Conservation (phyloP, 2,113 vertebrate genomes). For the Sinocyclocheilus maitianheensis region DNA sequence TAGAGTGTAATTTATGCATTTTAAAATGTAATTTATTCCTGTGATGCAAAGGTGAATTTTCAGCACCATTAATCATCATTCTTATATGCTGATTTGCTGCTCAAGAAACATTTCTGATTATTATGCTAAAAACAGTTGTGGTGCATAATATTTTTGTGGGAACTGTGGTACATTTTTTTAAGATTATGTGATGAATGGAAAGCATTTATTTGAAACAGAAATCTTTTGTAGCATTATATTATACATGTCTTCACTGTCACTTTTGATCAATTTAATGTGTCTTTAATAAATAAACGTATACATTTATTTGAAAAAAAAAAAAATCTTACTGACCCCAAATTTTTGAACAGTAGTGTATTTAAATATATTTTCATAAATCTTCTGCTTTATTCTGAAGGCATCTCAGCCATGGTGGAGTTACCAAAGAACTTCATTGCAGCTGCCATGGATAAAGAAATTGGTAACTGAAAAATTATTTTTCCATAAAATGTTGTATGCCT, state of each 20-base stretch:
- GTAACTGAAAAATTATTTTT: constrained; percentile 63
- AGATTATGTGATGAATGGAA: background rate
- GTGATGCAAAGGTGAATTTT: background rate
- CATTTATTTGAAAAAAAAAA: background rate
- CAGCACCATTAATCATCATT: background rate
- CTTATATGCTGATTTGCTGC: background rate
- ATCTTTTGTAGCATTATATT: background rate
- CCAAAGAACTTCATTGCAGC: constrained; percentile 89
- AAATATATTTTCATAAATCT: background rate
- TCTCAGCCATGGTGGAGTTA: constrained; percentile 85
- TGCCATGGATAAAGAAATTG: constrained; percentile 87
- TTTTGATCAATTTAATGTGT: background rate
- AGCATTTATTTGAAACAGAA: background rate
- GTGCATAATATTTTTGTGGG: background rate
- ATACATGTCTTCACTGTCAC: too few relatives aligned
- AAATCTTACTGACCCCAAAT: background rate
- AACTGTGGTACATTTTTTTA: background rate
- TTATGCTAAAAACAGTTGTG: background rate
- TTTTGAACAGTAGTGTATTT: background rate
- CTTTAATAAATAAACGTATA: background rate
- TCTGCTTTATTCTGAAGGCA: constrained; percentile 70
- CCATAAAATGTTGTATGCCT: background rate
- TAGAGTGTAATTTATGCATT: background rate
- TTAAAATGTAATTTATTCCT: background rate
- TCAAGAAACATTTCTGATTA: background rate